A percentile compares a stretch with the other conserved stretches of the same genome.
Conservation (phyloP, 2,113 vertebrate genomes). For the Pomatostomus ruficeps region DNA sequence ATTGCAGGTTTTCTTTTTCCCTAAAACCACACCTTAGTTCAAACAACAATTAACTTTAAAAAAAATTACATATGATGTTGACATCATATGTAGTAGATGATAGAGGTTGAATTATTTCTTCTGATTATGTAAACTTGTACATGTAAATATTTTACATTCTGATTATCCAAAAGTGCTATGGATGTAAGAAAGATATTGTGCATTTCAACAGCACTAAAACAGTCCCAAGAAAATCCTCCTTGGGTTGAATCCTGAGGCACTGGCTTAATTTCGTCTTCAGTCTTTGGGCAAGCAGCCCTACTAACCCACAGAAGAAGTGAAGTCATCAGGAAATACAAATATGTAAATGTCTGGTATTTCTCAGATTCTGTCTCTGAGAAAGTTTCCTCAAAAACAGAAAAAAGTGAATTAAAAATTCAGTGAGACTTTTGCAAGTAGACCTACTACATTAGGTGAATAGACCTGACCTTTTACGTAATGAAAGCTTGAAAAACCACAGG, state of each 20-base stretch:
- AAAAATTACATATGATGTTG: not conserved
- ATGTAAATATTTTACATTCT: not conserved
- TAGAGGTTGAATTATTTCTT: not conserved
- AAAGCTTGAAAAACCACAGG: not conserved
- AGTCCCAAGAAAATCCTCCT: not conserved
- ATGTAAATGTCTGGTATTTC: not conserved
- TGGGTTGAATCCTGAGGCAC: not conserved
- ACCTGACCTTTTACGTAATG: not conserved
- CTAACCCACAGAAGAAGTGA: not conserved
- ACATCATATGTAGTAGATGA: not conserved
- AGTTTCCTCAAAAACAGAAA: not conserved
- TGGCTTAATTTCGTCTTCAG: not conserved
- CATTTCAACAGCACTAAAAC: not conserved
- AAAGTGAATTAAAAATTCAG: not conserved
- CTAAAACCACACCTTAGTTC: not conserved
- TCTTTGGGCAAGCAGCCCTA: not conserved
- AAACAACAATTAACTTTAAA: not conserved
- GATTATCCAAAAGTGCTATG: not conserved
- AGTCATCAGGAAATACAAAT: not conserved
- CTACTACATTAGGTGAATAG: not conserved
- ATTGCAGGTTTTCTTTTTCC: not conserved
- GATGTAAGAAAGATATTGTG: not conserved
- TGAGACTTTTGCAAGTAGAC: not conserved
- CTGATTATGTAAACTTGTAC: not conserved
- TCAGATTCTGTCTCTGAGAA: not conserved